Conservation (phyloP, 2,797 vertebrate genomes). For the Neosilurus hyrtlii region DNA sequence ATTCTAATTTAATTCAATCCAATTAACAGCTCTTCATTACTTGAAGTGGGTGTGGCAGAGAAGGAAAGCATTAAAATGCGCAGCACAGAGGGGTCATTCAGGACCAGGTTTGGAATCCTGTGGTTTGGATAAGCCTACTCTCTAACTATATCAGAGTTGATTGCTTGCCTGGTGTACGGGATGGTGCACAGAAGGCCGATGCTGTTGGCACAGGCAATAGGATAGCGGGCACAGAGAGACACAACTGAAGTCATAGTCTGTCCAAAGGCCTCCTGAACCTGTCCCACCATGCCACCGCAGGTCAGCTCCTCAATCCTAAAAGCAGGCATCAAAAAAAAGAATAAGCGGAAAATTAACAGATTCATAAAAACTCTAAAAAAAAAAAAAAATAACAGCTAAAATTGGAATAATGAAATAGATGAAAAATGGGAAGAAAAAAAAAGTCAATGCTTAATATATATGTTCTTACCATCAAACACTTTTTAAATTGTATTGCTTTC, state of each 20-base stretch:
- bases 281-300: conserved; percentile 98
- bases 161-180: conserved; percentile 89
- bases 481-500: too few species aligned
- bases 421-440: background rate
- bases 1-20: too few species aligned
- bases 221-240: conserved; percentile 93
- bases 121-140: background rate
- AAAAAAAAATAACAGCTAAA: background rate
- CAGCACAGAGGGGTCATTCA: too few species aligned
- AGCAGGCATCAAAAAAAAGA: conserved; percentile 33
- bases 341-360: background rate
- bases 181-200: conserved; percentile 96
- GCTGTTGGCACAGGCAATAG: conserved; percentile 97
- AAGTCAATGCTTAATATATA: too few species aligned
- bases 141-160: background rate
- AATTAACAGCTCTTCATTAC: too few species aligned
- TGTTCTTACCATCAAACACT: too few species aligned
- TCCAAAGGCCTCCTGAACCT: conserved; percentile 97
- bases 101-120: too few species aligned
- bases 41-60: too few species aligned
- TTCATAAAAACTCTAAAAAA: background rate
- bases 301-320: conserved; percentile 93
- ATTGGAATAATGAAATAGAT: background rate
- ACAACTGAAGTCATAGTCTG: conserved; percentile 98
- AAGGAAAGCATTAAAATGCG: too few species aligned